phyloP scores from a whole-genome alignment of 2,797 vertebrate species.

The Tokudaia tokunoshimensis region DNA sequence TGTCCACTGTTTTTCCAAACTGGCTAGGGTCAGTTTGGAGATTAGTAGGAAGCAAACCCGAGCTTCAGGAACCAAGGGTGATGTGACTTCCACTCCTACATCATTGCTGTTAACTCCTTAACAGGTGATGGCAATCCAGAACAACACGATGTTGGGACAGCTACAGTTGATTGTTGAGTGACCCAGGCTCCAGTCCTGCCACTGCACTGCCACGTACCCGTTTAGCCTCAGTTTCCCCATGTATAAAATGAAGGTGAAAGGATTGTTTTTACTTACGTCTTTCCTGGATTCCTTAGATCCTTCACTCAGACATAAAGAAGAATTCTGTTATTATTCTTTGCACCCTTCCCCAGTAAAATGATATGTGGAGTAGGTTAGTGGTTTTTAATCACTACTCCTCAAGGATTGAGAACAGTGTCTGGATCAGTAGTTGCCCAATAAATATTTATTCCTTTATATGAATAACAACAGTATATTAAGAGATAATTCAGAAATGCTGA shows the following conservation, averaged over 20 bases:
- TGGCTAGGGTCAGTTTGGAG: conserved; percentile 5
- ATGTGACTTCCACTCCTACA: not conserved
- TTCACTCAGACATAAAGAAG: not conserved
- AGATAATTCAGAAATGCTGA: not conserved
- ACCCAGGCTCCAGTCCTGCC: not conserved
- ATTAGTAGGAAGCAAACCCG: not conserved
- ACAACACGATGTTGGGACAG: not conserved
- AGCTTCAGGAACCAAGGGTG: not conserved
- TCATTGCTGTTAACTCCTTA: not conserved
- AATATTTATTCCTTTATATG: conserved; percentile 15
- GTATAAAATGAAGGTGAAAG: not conserved
- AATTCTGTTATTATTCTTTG: conserved; percentile 25
- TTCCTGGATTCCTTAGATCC: not conserved
- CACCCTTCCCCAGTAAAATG: not conserved
- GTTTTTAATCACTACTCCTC: not conserved
- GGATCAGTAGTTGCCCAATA: not conserved
- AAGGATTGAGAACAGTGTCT: not conserved
- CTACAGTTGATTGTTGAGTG: not conserved
- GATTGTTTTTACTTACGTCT: not conserved
- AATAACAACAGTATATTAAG: not conserved
- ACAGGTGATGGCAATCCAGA: not conserved
- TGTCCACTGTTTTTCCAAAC: not conserved
- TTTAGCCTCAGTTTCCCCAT: not conserved
- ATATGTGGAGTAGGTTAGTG: not conserved
- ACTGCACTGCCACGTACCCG: not conserved